Percentiles rank a stretch among this genome's conserved stretches.
Evolutionary conservation across 2,888 invertebrate species (phyloP).

Genomic region (Nomada lathburiana): DNA sequence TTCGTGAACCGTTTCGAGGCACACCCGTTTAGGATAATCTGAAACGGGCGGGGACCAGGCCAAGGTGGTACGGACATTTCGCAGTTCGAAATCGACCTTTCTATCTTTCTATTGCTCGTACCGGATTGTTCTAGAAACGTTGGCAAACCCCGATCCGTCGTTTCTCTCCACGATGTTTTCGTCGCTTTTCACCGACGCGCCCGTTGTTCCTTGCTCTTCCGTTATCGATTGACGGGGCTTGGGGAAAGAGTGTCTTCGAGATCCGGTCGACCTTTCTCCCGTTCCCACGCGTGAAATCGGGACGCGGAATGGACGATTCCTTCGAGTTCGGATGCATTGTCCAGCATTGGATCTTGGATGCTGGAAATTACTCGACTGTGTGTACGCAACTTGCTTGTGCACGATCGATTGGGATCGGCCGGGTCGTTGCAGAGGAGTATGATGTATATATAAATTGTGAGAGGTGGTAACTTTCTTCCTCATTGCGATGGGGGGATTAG

Average conservation of each 20-base stretch:
- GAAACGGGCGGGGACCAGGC: conserved; percentile 37
- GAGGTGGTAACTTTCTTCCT: not conserved
- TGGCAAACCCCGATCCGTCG: conserved; percentile 7
- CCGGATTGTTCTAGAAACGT: conserved; percentile 55
- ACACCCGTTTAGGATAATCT: conserved; percentile 54
- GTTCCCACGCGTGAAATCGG: conserved; percentile 71
- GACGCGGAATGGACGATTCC: conserved; percentile 55
- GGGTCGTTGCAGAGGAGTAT: conserved; percentile 1
- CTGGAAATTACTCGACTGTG: conserved; percentile 43
- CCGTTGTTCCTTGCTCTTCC: conserved; percentile 29
- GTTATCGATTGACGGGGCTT: conserved; percentile 38
- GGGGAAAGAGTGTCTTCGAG: conserved; percentile 58
- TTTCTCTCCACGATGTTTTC: not conserved
- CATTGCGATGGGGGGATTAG: not conserved
- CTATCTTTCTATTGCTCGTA: conserved; percentile 55
- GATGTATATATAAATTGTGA: not conserved
- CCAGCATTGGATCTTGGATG: conserved; percentile 33
- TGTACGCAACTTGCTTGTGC: not conserved
- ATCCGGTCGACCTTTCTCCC: conserved; percentile 71
- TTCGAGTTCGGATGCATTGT: conserved; percentile 55
- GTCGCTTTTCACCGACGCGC: not conserved
- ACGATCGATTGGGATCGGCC: conserved; percentile 14
- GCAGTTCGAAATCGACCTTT: conserved; percentile 64
- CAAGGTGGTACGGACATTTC: conserved; percentile 57
- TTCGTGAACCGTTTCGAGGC: conserved; percentile 49